phyloP scores from a whole-genome alignment of 1,140 invertebrate species.

The Bombus balteatus region DNA sequence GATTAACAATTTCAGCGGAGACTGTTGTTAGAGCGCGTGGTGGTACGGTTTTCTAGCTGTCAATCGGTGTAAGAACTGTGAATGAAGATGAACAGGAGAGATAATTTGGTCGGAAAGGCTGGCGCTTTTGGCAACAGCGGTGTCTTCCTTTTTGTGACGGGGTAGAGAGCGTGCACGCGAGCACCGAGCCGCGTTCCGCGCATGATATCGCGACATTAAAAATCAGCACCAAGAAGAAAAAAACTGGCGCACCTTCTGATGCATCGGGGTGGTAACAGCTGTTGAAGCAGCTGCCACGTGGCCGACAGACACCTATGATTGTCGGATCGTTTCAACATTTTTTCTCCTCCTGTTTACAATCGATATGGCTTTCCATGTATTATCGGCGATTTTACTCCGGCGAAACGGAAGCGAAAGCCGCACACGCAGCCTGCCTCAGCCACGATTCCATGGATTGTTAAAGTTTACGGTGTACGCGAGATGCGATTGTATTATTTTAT shows the following conservation, averaged over 20 bases:
- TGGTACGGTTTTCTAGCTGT: conserved; percentile 14
- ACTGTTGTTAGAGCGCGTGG: neutral
- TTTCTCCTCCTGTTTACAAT: conserved; percentile 57
- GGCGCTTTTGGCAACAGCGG: conserved; percentile 1
- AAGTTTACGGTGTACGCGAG: neutral
- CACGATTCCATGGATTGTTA: neutral
- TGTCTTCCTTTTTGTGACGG: conserved; percentile 31
- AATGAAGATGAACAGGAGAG: conserved; percentile 39
- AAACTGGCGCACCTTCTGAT: conserved; percentile 58
- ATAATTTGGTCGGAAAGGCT: conserved; percentile 37
- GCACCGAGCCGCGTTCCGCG: conserved; percentile 27
- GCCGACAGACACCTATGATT: conserved; percentile 66
- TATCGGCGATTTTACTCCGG: conserved; percentile 14
- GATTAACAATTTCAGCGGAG: conserved; percentile 13
- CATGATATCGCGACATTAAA: conserved; percentile 62
- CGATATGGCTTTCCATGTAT: conserved; percentile 29
- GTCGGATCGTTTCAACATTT: conserved; percentile 57
- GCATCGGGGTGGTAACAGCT: conserved; percentile 68
- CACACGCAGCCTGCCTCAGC: neutral
- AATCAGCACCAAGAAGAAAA: conserved; percentile 51
- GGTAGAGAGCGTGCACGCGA: conserved; percentile 36
- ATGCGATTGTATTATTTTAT: neutral
- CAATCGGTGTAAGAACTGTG: conserved; percentile 42
- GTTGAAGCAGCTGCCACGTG: conserved; percentile 71
- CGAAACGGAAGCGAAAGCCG: no score